Base-by-base conservation (phyloP, 2,797 vertebrate genomes). In the Hylomyscus alleni region DNA sequence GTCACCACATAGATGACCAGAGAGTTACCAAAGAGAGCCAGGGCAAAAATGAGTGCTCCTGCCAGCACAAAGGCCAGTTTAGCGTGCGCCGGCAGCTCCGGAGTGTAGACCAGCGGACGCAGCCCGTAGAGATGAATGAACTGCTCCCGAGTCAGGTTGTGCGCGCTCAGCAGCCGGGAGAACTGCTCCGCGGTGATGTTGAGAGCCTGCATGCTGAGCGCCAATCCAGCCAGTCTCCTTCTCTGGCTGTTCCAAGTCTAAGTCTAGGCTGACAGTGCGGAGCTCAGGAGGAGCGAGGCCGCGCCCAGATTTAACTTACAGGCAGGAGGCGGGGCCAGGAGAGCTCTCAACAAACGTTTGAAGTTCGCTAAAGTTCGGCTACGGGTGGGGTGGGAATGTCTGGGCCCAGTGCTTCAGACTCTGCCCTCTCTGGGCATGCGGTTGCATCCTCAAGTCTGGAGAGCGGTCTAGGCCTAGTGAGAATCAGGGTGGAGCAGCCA, bases 1-100 rank as follows among this genome's bases (percentile, higher is more conserved):
- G 98, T 97, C 95, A 99, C 99, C 95, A 99, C 98, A 37, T 98
- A 99, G 77, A 99, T 94, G 52, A 99, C 99, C 91, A 99, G 56
- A 77, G 98, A 95, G 93, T 98, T 99, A 50, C 99, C 98, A 1
- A 98, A 98, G 60, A 99, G 98, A 19, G 98, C 98, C 97, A 99
- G 96, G 47, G 90, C 96, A 82, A 99, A 99, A 95, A 99, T 98
- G 50, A 99, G 97, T 81, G 90, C 98, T 58, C 98, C 97, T 11
- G 98, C 94, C 19, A 98, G 96, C 50, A 96, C 98, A 47, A 99
- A 97, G 19, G 98, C 98, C 77, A 98, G 86, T 90, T 98, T 98
- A 34, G 98, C 96, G 54, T 91, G 95, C 19, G 89, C 22, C 0
- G 98, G 98, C 82, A 99, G 98, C 98, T 99, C 98, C 0, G 98